These are phyloP conservation scores for Perdix hodgsoniae DNA, from an alignment of 2,797 vertebrate genomes.

Conservation along the genomic window DNA sequence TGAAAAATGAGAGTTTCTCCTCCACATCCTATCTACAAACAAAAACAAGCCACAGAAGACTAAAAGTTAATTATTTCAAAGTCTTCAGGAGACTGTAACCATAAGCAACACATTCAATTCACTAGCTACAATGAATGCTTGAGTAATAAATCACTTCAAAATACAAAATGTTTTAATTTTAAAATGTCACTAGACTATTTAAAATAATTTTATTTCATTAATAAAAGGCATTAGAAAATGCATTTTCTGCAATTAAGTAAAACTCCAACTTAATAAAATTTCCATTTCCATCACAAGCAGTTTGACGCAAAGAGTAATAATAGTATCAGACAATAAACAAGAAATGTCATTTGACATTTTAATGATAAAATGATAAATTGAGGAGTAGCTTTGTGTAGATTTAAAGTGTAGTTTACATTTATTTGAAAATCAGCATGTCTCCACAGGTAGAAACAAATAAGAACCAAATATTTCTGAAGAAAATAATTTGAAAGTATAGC, in stretches of 20 bases:
- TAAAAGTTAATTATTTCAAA: not conserved
- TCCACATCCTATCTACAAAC: not conserved
- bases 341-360: not conserved
- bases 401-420: not conserved
- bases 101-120: not conserved
- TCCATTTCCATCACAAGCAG: not conserved
- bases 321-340: not conserved
- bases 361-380: not conserved
- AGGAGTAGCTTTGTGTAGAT: not conserved
- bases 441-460: not conserved
- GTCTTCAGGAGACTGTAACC: not conserved
- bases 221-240: not conserved
- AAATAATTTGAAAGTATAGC: not conserved
- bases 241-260: not conserved
- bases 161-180: not conserved
- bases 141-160: not conserved
- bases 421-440: not conserved
- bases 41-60: not conserved
- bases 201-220: slow-evolving; percentile 2
- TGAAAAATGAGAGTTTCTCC: not conserved
- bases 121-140: not conserved
- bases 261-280: not conserved
- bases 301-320: not conserved
- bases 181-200: not conserved
- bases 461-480: not conserved